Conservation (phyloP, 2,888 invertebrate species). For the Theretra japonica region DNA sequence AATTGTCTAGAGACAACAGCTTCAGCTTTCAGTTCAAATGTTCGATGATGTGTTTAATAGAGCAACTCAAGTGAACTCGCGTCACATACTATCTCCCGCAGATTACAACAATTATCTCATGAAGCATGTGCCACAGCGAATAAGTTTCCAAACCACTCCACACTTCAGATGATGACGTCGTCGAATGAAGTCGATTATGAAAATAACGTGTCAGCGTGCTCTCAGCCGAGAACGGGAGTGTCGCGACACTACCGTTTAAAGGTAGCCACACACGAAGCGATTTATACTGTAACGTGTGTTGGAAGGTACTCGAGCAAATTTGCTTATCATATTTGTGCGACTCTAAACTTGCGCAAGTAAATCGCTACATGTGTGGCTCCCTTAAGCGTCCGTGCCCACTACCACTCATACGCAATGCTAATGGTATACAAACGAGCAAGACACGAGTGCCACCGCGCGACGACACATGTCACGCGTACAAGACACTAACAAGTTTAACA, state of each 20-base stretch:
- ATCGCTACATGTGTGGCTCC: no score
- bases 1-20: no score
- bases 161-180: constrained; percentile 38
- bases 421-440: constrained; percentile 68
- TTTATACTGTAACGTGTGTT: no score
- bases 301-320: no score
- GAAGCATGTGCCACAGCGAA: constrained; percentile 15
- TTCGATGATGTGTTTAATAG: no score
- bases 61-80: no score
- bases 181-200: constrained; percentile 66
- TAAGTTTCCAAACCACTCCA: constrained; percentile 21
- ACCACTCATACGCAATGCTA: constrained; percentile 50
- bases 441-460: constrained; percentile 45
- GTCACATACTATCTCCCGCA: neutral
- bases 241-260: constrained; percentile 11
- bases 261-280: no score
- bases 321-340: no score
- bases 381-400: constrained; percentile 35
- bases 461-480: constrained; percentile 23
- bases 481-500: constrained; percentile 24
- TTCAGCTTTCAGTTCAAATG: no score
- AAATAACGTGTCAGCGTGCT: constrained; percentile 64
- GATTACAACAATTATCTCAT: constrained; percentile 6
- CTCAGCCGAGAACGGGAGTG: constrained; percentile 35
- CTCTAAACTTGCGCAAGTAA: no score